phyloP scores from a whole-genome alignment of 2,888 invertebrate genomes.

The Cordilura impudica region DNA sequence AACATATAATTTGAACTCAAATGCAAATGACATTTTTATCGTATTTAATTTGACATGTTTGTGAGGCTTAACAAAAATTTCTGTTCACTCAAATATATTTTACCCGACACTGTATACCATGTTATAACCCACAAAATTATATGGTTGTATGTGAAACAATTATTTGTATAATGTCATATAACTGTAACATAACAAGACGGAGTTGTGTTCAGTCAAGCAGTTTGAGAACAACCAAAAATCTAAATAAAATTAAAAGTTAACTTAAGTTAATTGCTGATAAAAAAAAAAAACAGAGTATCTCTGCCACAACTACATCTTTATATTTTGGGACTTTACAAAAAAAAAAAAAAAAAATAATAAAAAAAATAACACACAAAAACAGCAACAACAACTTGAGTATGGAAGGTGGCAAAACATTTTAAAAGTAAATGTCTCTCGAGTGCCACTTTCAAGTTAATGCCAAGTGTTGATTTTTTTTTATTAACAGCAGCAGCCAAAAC shows the following conservation, averaged over 20 bases:
- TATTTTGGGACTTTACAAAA: no score
- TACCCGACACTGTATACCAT: no score
- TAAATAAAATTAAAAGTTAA: slow-evolving; percentile 53
- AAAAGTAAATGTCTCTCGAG: slow-evolving; percentile 42
- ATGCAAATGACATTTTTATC: no score
- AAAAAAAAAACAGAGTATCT: slow-evolving; percentile 30
- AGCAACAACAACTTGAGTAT: neutral
- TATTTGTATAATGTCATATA: neutral
- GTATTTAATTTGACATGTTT: no score
- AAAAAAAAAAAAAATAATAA: no score
- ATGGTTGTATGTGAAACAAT: slow-evolving; percentile 22
- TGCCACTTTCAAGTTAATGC: slow-evolving; percentile 49
- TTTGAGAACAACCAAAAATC: slow-evolving; percentile 30
- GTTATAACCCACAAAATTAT: slow-evolving; percentile 17
- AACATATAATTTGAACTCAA: no score
- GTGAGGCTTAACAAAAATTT: no score
- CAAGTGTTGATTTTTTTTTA: slow-evolving; percentile 54
- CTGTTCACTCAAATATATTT: neutral
- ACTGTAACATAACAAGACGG: neutral
- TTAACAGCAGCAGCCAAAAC: slow-evolving; percentile 26
- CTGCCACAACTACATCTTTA: no score
- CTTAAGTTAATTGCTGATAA: slow-evolving; percentile 45
- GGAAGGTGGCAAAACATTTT: slow-evolving; percentile 14
- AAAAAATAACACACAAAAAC: no score
- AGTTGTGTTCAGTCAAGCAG: neutral